These are phyloP conservation scores for Hippasteria phrygiana DNA, from an alignment of 53 echinoderm and acorn worm genomes.

Conservation along the genomic window DNA sequence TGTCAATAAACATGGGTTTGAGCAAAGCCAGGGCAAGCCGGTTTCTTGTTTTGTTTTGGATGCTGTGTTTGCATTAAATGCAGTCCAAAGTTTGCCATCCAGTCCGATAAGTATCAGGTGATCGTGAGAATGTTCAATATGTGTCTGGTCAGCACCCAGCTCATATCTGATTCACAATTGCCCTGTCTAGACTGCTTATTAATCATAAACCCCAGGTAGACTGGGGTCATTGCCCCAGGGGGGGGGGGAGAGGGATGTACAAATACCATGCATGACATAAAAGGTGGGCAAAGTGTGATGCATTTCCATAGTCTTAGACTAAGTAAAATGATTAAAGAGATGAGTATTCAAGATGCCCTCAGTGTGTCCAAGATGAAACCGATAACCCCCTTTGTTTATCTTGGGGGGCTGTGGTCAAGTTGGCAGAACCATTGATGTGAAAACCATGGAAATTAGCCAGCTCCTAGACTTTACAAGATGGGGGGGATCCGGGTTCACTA, in stretches of 20 bases:
- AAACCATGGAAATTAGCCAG: no score
- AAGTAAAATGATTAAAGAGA: no score
- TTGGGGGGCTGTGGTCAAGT: no score
- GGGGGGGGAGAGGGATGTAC: background rate
- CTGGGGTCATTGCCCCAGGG: conserved; percentile 18
- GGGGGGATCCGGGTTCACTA: no score
- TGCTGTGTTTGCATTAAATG: background rate
- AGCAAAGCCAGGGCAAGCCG: background rate
- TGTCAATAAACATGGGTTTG: background rate
- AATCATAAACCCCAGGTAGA: conserved; percentile 38
- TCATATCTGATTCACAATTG: conserved; percentile 11
- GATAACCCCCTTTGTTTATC: no score
- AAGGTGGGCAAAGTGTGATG: no score
- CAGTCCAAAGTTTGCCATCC: background rate
- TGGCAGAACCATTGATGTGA: no score
- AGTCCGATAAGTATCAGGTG: conserved; percentile 20
- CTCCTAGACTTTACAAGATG: no score
- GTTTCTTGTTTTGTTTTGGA: background rate
- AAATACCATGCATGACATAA: no score
- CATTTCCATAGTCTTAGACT: no score
- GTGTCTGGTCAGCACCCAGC: background rate
- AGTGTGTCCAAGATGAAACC: no score
- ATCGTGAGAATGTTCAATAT: conserved; percentile 33
- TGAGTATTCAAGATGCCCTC: no score
- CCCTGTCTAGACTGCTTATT: conserved; percentile 49